phyloP scores from a whole-genome alignment of 2,797 vertebrate genomes.

The Spheniscus humboldti region DNA sequence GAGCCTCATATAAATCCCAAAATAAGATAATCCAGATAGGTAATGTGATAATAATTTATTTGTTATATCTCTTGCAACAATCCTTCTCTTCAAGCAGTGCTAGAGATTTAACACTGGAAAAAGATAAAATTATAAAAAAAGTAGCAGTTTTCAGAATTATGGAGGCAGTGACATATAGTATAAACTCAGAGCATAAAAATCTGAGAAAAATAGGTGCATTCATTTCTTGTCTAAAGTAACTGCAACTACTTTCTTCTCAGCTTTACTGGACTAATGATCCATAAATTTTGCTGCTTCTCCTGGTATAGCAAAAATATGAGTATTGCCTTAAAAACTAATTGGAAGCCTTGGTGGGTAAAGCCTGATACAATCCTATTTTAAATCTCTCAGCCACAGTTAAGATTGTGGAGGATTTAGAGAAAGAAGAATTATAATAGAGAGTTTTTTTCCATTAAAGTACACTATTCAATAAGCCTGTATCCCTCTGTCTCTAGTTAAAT shows the following conservation, averaged over 20 bases:
- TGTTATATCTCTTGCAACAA: not conserved
- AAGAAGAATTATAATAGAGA: not conserved
- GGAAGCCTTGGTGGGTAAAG: constrained; percentile 20
- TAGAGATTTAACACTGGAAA: not conserved
- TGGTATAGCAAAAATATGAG: constrained; percentile 14
- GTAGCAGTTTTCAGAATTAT: not conserved
- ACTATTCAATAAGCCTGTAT: not conserved
- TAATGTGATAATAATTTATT: not conserved
- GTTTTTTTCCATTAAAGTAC: not conserved
- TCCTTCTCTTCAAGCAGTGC: not conserved
- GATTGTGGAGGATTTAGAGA: not conserved
- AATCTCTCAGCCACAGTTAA: not conserved
- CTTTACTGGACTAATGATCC: constrained; percentile 43
- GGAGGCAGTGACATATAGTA: not conserved
- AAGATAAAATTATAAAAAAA: not conserved
- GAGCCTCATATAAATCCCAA: not conserved
- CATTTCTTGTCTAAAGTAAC: not conserved
- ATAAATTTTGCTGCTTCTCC: constrained; percentile 40
- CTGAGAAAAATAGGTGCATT: constrained; percentile 26
- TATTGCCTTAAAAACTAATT: constrained; percentile 54
- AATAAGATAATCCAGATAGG: not conserved
- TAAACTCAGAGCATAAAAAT: constrained; percentile 21
- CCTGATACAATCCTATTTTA: constrained; percentile 23
- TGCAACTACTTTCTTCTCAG: constrained; percentile 1
- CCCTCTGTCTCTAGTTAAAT: not conserved